Percentiles rank a stretch among this genome's conserved stretches.
These are phyloP conservation scores for Acanthosepion pharaonis DNA, from an alignment of 2,888 invertebrate genomes.

Conservation along the genomic window DNA sequence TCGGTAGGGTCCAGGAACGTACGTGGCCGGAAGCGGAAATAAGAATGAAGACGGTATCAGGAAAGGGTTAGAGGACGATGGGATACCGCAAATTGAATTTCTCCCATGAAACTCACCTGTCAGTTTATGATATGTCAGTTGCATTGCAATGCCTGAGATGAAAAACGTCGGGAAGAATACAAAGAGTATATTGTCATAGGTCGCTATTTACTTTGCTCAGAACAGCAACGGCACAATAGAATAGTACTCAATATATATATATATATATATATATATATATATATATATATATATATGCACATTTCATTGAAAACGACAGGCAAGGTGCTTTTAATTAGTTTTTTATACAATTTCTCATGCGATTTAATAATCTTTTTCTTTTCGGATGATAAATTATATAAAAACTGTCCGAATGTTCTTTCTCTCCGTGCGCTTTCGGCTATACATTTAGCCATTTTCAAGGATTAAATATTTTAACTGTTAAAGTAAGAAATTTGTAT, in stretches of 20 bases:
- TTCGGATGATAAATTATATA: too few species aligned
- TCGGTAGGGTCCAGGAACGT: background rate
- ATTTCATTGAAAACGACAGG: background rate
- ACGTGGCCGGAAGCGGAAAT: slow-evolving; percentile 21
- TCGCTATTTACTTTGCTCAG: too few species aligned
- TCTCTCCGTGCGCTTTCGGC: too few species aligned
- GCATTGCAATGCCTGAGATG: background rate
- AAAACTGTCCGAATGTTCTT: too few species aligned
- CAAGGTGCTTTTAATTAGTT: too few species aligned
- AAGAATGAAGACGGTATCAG: background rate
- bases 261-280: background rate
- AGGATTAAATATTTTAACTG: too few species aligned
- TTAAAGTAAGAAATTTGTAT: background rate
- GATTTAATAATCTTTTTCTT: too few species aligned
- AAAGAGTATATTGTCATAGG: background rate
- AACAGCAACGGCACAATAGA: too few species aligned
- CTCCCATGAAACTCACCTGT: background rate
- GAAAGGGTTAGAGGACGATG: background rate
- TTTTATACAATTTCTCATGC: too few species aligned
- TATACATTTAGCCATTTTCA: too few species aligned
- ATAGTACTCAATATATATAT: background rate
- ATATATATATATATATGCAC: background rate
- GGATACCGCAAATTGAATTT: background rate
- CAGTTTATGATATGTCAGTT: background rate
- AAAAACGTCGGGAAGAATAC: background rate